Base-by-base conservation (phyloP, 2,797 vertebrate species). In the Vipera ursinii region DNA sequence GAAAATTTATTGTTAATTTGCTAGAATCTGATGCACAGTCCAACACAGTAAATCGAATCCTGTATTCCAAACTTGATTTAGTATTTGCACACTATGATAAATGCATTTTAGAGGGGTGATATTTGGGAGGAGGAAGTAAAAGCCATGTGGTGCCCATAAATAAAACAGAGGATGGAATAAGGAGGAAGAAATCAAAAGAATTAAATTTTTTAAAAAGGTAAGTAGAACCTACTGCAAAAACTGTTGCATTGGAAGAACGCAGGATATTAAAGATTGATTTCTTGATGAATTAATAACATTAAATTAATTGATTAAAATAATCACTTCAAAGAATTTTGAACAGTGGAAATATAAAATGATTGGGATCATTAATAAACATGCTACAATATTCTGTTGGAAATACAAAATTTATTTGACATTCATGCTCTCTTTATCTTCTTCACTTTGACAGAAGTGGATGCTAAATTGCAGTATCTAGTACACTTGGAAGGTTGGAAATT, bases 321-420 rank as follows among this genome's bases (percentile, higher is more conserved):
- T 82, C 73, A 48, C 5, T 92, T 87, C 65, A 44, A 95, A 95
- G 65, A n/a, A 51, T 53, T 60, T 89, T 94, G 90, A 95, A 93
- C 91, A 91, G 32, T 92, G 93, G 63, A 93, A 53, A 92, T 90
- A 44, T 90, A 94, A 95, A 82, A 48, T 3, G 0, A 6, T 92
- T 95, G 93, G 20, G 94, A 86, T 6, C 4, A 73, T 38, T 85
- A 82, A 94, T 95, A 94, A 95, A 94, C 92, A 93, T 24, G 89
- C 89, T 82, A 91, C 53, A 22, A 4, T 78, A 53, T 93, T 9
- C 2, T 6, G 0, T 44, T 32, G 32, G 38, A 57, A 89, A 61
- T 73, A 89, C 2, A 15, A 87, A 6, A 24, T 89, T 44, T 90
- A 73, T 55, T 94, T 91, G 78, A 1, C 91, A n/a, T 13, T 92